Percentiles rank a stretch among this genome's conserved stretches.
Evolutionary conservation across 2,888 invertebrate species (phyloP).

Genomic region (Mythimna pallens): DNA sequence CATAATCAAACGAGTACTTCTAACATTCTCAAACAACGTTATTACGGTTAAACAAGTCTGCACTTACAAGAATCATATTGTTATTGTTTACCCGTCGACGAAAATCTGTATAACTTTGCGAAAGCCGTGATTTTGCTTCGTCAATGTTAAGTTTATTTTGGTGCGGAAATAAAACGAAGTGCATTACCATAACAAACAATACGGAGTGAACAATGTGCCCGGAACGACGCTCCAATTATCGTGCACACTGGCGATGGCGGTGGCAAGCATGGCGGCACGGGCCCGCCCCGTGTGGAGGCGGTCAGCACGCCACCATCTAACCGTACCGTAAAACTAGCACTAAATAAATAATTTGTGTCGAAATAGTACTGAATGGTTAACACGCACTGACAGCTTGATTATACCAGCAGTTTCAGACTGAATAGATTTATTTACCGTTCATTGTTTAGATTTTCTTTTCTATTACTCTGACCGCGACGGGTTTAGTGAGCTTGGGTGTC

Average conservation of each 20-base stretch:
- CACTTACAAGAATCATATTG: slow-evolving; percentile 52
- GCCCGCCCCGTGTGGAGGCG: slow-evolving; percentile 41
- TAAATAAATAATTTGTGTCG: slow-evolving; percentile 50
- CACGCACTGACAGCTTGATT: slow-evolving; percentile 23
- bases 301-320: slow-evolving; percentile 39
- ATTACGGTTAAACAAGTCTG: slow-evolving; percentile 35
- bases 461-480: slow-evolving; percentile 20
- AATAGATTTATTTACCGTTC: slow-evolving; percentile 36
- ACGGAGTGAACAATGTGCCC: slow-evolving; percentile 71
- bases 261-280: slow-evolving; percentile 11
- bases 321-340: slow-evolving; percentile 38
- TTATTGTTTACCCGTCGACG: slow-evolving; percentile 54
- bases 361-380: slow-evolving; percentile 40
- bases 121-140: slow-evolving; percentile 50
- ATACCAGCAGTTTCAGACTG: slow-evolving; percentile 24
- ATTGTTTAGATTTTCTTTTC: slow-evolving; percentile 47
- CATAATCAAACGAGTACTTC: slow-evolving; percentile 51
- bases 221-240: slow-evolving; percentile 80
- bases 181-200: slow-evolving; percentile 72
- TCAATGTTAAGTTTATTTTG: slow-evolving; percentile 65
- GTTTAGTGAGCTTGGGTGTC: slow-evolving; percentile 22
- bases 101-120: slow-evolving; percentile 46
- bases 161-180: slow-evolving; percentile 71
- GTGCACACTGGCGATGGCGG: slow-evolving; percentile 40
- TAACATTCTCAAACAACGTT: slow-evolving; percentile 37